Evolutionary conservation across 2,888 invertebrate species (phyloP).

Genomic region (Acrobasis consociella): DNA sequence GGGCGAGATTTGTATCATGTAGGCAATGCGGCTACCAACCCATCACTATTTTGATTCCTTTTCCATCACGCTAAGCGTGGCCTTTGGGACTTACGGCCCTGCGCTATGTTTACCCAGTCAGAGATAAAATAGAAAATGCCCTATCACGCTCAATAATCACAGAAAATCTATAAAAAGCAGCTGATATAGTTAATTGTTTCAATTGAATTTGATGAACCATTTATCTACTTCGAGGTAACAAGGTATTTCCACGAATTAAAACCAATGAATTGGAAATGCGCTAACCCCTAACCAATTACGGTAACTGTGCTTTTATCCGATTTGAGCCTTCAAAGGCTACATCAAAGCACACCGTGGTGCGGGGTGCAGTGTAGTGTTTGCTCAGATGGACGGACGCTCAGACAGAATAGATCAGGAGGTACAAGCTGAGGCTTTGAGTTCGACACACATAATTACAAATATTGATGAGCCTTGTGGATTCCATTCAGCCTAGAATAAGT

Average conservation of each 20-base stretch:
- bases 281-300: constrained; percentile 18
- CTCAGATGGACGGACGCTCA: constrained; percentile 1
- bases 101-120: no score
- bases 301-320: constrained; percentile 18
- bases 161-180: not conserved
- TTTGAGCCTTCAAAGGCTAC: constrained; percentile 9
- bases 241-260: constrained; percentile 12
- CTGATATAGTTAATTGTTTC: constrained; percentile 2
- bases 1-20: no score
- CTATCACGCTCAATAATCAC: not conserved
- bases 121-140: no score
- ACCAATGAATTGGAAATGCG: constrained; percentile 17
- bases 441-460: no score
- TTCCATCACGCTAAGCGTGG: no score
- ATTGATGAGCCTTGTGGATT: no score
- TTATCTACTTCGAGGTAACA: constrained; percentile 11
- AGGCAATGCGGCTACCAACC: no score
- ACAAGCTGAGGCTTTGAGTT: not conserved
- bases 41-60: no score
- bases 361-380: constrained; percentile 1
- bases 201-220: constrained; percentile 1
- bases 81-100: no score
- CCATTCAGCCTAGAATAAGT: no score
- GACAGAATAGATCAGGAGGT: not conserved
- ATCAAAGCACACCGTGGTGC: constrained; percentile 9